Evolutionary conservation across 2,113 vertebrate species (phyloP).

Genomic region (Stictonetta naevosa): DNA sequence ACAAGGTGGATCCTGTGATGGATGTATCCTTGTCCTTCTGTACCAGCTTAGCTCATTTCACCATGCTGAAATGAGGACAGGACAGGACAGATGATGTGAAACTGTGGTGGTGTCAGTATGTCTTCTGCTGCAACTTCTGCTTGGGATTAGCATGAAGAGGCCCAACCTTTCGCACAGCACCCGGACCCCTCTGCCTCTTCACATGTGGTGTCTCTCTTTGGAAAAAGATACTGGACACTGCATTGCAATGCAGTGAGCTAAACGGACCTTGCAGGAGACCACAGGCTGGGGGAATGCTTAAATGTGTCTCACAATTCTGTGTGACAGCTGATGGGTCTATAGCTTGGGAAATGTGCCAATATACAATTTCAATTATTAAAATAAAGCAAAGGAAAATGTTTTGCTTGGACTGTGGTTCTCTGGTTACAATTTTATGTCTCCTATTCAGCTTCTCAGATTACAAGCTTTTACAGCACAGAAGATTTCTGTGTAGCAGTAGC

Average conservation of each 20-base stretch:
- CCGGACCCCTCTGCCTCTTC: neutral
- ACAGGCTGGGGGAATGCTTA: neutral
- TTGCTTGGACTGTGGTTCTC: neutral
- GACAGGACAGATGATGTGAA: accelerated
- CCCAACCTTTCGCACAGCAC: neutral
- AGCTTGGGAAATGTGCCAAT: neutral
- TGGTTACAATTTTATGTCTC: neutral
- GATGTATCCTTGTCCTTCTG: neutral
- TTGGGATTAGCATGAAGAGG: neutral
- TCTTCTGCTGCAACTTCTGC: neutral
- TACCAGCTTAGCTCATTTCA: neutral
- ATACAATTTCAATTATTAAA: neutral
- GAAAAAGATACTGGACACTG: neutral
- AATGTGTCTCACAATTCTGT: neutral
- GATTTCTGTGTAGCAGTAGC: neutral
- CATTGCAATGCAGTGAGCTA: accelerated
- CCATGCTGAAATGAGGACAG: neutral
- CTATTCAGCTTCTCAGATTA: neutral
- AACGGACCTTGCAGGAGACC: neutral
- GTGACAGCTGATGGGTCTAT: neutral
- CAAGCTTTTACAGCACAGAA: neutral
- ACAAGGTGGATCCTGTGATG: neutral
- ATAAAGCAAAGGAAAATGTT: neutral
- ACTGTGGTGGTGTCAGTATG: neutral
- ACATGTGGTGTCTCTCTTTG: accelerated